Evolutionary conservation across 2,888 invertebrate genomes (phyloP).

Genomic region (Halictus quadricinctus): DNA sequence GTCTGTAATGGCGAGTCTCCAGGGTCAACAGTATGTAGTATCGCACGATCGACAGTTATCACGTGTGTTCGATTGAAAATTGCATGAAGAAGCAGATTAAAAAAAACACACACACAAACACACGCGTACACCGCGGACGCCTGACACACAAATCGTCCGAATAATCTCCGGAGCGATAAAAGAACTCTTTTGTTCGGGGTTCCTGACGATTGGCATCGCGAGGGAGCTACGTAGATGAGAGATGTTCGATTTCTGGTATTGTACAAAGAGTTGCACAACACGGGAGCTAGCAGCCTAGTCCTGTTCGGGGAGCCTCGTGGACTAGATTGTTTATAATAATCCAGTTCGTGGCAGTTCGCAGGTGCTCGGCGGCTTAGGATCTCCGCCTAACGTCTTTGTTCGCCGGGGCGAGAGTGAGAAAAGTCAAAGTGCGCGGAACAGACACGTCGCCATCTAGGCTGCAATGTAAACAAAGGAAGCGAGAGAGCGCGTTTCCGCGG

Average conservation of each 20-base stretch:
- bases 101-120: neutral
- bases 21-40: conserved; percentile 37
- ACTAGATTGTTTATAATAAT: neutral
- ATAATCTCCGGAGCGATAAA: neutral
- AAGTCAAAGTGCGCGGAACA: conserved; percentile 1
- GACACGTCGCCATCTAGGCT: conserved; percentile 18
- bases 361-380: neutral
- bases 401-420: neutral
- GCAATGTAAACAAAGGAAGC: conserved; percentile 32
- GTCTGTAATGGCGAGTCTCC: conserved; percentile 12
- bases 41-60: conserved; percentile 20
- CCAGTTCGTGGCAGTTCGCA: neutral
- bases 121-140: too few relatives aligned
- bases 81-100: neutral
- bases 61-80: conserved; percentile 9
- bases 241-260: neutral
- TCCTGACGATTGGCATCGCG: too few relatives aligned
- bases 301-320: too few relatives aligned
- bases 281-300: too few relatives aligned
- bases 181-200: neutral
- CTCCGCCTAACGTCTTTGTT: neutral
- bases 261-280: neutral
- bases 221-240: neutral
- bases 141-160: neutral
- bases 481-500: conserved; percentile 17